Evolutionary conservation across 2,888 invertebrate species (phyloP).

Genomic region (Eupithecia abbreviata): DNA sequence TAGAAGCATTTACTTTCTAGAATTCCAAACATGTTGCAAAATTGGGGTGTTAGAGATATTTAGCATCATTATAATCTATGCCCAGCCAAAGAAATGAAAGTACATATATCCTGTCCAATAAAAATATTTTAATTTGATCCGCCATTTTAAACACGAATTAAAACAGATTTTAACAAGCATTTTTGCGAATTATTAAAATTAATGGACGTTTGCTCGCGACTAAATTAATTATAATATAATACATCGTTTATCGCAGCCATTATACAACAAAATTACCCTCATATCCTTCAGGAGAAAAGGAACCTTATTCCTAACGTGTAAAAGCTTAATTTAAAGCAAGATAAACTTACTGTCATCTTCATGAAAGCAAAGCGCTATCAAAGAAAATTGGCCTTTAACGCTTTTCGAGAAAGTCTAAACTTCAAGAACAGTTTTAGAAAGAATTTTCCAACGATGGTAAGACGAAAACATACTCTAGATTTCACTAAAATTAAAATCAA

Average conservation of each 20-base stretch:
- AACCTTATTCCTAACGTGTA: not conserved
- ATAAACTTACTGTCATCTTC: not conserved
- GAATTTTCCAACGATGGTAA: constrained; percentile 21
- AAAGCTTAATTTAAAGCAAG: not conserved
- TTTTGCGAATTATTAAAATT: not conserved
- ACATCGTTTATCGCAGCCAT: not conserved
- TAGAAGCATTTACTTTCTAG: no score
- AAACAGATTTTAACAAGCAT: not conserved
- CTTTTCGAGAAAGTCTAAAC: not conserved
- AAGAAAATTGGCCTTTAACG: constrained; percentile 16
- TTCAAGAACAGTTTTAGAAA: not conserved
- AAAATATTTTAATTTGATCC: not conserved
- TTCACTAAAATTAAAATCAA: constrained; percentile 11
- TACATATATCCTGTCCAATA: not conserved
- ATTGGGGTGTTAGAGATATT: no score
- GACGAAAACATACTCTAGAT: constrained; percentile 21
- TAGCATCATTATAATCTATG: no score
- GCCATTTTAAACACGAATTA: not conserved
- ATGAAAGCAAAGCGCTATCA: not conserved
- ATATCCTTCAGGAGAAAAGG: not conserved
- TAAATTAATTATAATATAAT: constrained; percentile 8
- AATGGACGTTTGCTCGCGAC: constrained; percentile 2
- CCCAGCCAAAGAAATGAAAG: no score
- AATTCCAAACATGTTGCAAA: no score
- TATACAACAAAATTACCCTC: not conserved